phyloP scores from a whole-genome alignment of 2,797 vertebrate species.

The Threskiornis aethiopicus region DNA sequence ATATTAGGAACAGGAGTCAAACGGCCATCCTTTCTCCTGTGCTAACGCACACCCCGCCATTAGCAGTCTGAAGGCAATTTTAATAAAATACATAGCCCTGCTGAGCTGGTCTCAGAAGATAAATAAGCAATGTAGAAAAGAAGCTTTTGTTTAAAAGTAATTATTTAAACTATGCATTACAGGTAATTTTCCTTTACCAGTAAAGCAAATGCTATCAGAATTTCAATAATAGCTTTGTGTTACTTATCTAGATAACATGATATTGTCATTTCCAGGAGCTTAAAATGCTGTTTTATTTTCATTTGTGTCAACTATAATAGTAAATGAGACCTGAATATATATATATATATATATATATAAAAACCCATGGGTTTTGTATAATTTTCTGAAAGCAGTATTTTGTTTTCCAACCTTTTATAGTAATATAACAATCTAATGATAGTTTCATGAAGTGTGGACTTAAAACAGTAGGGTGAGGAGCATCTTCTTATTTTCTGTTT shows the following conservation, averaged over 20 bases:
- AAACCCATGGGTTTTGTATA: not conserved
- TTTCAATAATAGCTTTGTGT: conserved; percentile 74
- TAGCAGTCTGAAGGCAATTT: conserved; percentile 78
- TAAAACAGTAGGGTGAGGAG: conserved; percentile 49
- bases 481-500: conserved; percentile 57
- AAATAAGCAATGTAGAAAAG: conserved; percentile 73
- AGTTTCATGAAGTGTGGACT: conserved; percentile 44
- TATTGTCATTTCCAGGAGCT: conserved; percentile 73
- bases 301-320: conserved; percentile 57
- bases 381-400: conserved; percentile 23
- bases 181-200: conserved; percentile 80
- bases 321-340: conserved; percentile 61
- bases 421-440: conserved; percentile 50
- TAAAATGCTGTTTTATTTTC: conserved; percentile 72
- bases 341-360: not conserved
- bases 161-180: conserved; percentile 82
- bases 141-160: conserved; percentile 83
- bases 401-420: conserved; percentile 52
- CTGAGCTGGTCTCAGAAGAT: conserved; percentile 74
- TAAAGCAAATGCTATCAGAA: conserved; percentile 78
- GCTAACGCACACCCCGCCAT: conserved; percentile 68
- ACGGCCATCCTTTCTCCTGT: conserved; percentile 58
- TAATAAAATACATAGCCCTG: conserved; percentile 76
- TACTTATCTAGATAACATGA: conserved; percentile 68
- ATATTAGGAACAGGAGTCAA: conserved; percentile 66